Conservation (phyloP, 1,140 invertebrate genomes). For the Heliconius himera region DNA sequence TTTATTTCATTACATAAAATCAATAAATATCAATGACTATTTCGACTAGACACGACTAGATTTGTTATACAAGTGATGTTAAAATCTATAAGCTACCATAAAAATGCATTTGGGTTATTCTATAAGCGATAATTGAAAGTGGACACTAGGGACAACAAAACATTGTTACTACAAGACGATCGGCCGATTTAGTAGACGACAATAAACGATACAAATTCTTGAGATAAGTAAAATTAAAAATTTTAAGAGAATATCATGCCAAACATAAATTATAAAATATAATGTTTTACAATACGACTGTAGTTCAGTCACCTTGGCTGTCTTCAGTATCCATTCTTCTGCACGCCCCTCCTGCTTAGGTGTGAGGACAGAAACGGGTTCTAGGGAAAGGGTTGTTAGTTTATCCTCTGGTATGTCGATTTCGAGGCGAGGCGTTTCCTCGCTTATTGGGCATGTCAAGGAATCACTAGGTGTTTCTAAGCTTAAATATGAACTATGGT, state of each 20-base stretch:
- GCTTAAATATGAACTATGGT: conserved; percentile 90
- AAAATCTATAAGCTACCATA: conserved; percentile 49
- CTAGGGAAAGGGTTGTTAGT: conserved; percentile 70
- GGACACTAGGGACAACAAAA: conserved; percentile 64
- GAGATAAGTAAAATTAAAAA: conserved; percentile 75
- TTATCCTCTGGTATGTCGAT: conserved; percentile 69
- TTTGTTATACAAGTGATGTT: conserved; percentile 55
- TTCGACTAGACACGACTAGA: conserved; percentile 77
- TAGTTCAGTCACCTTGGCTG: conserved; percentile 76
- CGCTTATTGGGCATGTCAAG: conserved; percentile 41
- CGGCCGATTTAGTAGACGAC: conserved; percentile 64
- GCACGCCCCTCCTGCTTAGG: conserved; percentile 68
- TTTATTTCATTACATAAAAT: conserved; percentile 67
- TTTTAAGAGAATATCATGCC: conserved; percentile 78
- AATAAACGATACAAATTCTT: conserved; percentile 67
- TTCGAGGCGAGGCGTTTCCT: conserved; percentile 49
- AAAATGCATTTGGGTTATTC: conserved; percentile 66
- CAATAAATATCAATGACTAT: conserved; percentile 44
- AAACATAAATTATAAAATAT: conserved; percentile 77
- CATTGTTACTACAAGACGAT: conserved; percentile 78
- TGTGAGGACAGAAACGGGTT: conserved; percentile 56
- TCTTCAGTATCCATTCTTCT: conserved; percentile 52
- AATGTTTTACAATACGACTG: conserved; percentile 79
- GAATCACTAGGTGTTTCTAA: conserved; percentile 73
- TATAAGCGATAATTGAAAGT: conserved; percentile 48